Evolutionary conservation across 2,797 vertebrate genomes (phyloP), one percentile per base, ranked within the genome.

Genomic region (Microhierax caerulescens): DNA sequence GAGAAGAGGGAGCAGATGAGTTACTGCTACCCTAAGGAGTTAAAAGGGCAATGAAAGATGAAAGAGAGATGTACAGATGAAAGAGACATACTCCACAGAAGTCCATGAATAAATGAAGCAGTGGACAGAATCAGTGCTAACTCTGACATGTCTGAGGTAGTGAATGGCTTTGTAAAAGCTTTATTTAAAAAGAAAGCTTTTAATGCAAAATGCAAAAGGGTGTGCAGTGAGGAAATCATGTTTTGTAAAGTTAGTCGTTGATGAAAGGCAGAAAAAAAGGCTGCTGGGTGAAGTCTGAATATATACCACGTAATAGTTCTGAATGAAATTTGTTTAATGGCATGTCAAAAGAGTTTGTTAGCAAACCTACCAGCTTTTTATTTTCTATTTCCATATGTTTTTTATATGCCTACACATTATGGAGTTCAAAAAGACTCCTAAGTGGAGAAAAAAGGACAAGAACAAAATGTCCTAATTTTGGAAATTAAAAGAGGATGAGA

Each of bases 11-110:
- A 91, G 11, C 0, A 0, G 4, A 16, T 90, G 82, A 94, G 89
- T 72, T 87, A 23, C 75, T 39, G 76, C 85, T 83, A 64, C 82
- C 57, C 64, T 83, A 75, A 93, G 72, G 87, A 95, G 91, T 92
- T 94, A 93, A 88, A 96, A 80, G 89, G 91, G 68, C 85, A 90
- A 24, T 93, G 91, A 75, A 80, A 96, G 89, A 96, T 93, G 86
- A 95, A 78, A 96, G 73, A 72, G 83, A 92, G 72, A 81, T 88
- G 65, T 78, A 54, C 70, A 77, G 89, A 92, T 91, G 75, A 96
- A 95, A 95, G 95, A 72, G 72, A 95, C 79, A 30, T 43, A 61
- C 56, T 75, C 70, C 50, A 24, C 81, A 93, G 90, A 95, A 76
- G 73, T 81, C 90, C 57, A 54, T 95, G 88, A 94, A 95, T 96